Evolutionary conservation across 2,113 vertebrate species (phyloP), one percentile per base, ranked within the genome.

Genomic region (Pongo abelii): DNA sequence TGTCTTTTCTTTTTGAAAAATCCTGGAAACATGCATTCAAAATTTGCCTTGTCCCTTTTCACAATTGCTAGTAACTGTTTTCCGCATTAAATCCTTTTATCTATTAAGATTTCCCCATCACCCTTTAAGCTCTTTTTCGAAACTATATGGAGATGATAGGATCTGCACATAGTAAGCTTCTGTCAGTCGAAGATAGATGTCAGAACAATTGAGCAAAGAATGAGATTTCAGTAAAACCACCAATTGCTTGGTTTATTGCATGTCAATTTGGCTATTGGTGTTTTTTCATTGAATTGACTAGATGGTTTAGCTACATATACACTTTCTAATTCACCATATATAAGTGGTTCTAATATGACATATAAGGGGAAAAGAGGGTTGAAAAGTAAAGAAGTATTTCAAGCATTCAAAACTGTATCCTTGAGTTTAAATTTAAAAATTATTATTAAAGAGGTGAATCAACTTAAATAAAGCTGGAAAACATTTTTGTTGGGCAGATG

Each of bases 201-300:
- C 78, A 90, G 59, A 50, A 89, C 6, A 88, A 88, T 48, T 93
- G 48, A 95, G 64, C 57, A 85, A 93, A 86, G 38, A 94, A 27
- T 90, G 40, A 89, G 27, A 96, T 86, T 97, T 96, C 75, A 93
- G 50, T 77, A 75, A 84, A 86, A 91, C 52, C n/a, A 96, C 43
- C n/a, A 64, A 25, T 95, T 25, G 7, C 8, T 96, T 90, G n/a
- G 25, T 83, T 84, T 85, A 80, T 91, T 87, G 91, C 81, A 94
- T 92, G 35, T 78, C 35, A 79, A 16, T 97, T 78, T 91, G 91
- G 20, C 32, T 92, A 18, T 10, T 57, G 40, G 12, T 91, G 30
- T 48, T 96, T 97, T 96, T 64, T 48, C 48, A 78, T 40, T 89
- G n/a, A 95, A 84, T 46, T 94, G 61, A 89, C 27, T 85, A 12